A percentile compares a stretch with the other conserved stretches of the same genome.
phyloP scores from a whole-genome alignment of 92 coral and sea anemone species.

The Phenganax subtilis region DNA sequence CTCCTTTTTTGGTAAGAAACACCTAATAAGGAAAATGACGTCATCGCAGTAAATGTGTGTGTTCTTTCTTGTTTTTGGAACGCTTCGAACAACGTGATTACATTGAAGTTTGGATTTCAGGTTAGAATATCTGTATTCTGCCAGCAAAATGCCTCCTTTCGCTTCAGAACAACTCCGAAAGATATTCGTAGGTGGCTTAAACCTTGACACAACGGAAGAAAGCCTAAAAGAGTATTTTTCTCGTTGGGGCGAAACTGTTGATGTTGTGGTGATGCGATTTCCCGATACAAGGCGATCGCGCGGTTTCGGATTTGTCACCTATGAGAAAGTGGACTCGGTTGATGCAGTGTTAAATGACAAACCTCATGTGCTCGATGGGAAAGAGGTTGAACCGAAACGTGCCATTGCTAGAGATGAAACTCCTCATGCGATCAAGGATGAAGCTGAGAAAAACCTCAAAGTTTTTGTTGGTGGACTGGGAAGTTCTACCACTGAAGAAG shows the following conservation, averaged over 20 bases:
- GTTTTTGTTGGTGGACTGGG: constrained; percentile 94
- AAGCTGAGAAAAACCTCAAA: constrained; percentile 63
- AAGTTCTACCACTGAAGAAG: constrained; percentile 88
- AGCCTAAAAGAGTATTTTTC: constrained; percentile 81
- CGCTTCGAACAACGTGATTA: not conserved
- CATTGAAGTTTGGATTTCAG: not conserved
- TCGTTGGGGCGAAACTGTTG: constrained; percentile 89
- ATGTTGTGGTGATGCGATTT: constrained; percentile 84
- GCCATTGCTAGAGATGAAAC: constrained; percentile 91
- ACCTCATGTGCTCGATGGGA: constrained; percentile 71
- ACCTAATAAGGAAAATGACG: constrained; percentile 6
- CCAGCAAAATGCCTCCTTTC: constrained; percentile 29
- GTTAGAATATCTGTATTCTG: not conserved
- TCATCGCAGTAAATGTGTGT: not conserved
- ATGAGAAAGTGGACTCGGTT: constrained; percentile 67
- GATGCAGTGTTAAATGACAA: constrained; percentile 73
- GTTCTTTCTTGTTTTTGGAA: not conserved
- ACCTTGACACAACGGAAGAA: constrained; percentile 82
- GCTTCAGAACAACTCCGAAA: constrained; percentile 75
- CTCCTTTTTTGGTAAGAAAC: constrained; percentile 1
- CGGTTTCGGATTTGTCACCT: constrained; percentile 97
- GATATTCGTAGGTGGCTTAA: constrained; percentile 90
- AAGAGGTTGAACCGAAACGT: constrained; percentile 95
- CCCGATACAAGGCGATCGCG: constrained; percentile 73
- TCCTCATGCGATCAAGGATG: constrained; percentile 47